A percentile compares a stretch with the other conserved stretches of the same genome.
phyloP scores from a whole-genome alignment of 2,797 vertebrate genomes.

The Coregonus suidteri region DNA sequence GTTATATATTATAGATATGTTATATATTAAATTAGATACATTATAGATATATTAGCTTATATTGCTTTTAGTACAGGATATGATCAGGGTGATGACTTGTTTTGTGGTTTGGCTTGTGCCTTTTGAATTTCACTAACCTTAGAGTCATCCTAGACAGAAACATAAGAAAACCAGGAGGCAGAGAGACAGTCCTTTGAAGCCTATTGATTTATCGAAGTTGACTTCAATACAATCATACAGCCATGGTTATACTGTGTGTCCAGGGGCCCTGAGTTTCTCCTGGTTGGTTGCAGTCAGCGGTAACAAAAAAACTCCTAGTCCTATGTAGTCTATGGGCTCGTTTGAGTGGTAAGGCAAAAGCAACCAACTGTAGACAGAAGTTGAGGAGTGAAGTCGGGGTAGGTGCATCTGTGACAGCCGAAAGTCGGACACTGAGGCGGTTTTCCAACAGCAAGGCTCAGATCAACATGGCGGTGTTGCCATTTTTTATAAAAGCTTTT shows the following conservation, averaged over 20 bases:
- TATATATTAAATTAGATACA: not conserved
- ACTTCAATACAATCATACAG: not conserved
- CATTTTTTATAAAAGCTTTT: no score
- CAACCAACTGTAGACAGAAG: no score
- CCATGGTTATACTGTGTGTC: not conserved
- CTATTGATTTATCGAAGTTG: not conserved
- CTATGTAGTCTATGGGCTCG: not conserved
- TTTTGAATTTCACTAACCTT: not conserved
- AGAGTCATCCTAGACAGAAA: not conserved
- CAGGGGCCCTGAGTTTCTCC: not conserved
- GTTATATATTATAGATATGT: not conserved
- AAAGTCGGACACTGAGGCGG: no score
- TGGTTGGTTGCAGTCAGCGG: not conserved
- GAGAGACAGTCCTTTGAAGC: not conserved
- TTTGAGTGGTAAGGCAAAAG: not conserved
- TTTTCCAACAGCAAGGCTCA: no score
- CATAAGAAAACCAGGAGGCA: not conserved
- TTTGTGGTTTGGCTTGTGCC: not conserved
- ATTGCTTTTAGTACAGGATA: not conserved
- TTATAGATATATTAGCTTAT: not conserved
- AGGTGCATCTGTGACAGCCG: no score
- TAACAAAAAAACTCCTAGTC: not conserved
- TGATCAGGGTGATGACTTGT: not conserved
- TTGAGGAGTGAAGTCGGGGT: no score
- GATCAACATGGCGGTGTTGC: no score